A percentile compares a stretch with the other conserved stretches of the same genome.
Evolutionary conservation across 2,113 vertebrate species (phyloP).

Genomic region (Okapia johnstoni): DNA sequence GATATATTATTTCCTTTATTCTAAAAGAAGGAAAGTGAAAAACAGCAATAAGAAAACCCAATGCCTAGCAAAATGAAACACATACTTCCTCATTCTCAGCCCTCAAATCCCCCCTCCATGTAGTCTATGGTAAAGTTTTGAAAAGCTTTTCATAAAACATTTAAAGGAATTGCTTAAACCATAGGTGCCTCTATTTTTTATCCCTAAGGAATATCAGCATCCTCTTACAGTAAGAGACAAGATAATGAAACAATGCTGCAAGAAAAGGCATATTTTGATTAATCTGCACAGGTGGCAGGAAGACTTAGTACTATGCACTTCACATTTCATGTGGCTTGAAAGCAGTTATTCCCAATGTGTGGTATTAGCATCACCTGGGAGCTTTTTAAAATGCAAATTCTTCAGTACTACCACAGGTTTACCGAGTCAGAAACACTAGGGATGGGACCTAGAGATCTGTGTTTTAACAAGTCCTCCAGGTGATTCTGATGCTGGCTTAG

Average conservation of each 20-base stretch:
- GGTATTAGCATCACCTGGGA: not conserved
- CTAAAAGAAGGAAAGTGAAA: not conserved
- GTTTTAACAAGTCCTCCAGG: not conserved
- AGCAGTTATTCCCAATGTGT: not conserved
- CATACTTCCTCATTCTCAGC: not conserved
- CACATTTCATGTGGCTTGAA: not conserved
- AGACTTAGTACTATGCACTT: not conserved
- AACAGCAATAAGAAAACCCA: not conserved
- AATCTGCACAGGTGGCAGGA: not conserved
- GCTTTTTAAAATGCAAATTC: not conserved
- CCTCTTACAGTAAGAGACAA: not conserved
- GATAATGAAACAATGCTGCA: not conserved
- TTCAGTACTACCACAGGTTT: too few relatives aligned
- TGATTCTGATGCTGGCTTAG: not conserved
- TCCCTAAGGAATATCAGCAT: not conserved
- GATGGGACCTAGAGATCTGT: accelerated
- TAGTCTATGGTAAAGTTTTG: not conserved
- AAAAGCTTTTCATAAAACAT: not conserved
- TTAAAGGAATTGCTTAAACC: not conserved
- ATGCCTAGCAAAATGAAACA: not conserved
- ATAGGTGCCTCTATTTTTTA: not conserved
- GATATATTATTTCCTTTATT: not conserved
- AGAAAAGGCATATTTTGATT: not conserved
- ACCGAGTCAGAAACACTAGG: not conserved
- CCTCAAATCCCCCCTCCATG: not conserved